Percentiles rank a stretch among this genome's conserved stretches.
Conservation (phyloP, 2,797 vertebrate genomes). For the Delichon dasypus region DNA sequence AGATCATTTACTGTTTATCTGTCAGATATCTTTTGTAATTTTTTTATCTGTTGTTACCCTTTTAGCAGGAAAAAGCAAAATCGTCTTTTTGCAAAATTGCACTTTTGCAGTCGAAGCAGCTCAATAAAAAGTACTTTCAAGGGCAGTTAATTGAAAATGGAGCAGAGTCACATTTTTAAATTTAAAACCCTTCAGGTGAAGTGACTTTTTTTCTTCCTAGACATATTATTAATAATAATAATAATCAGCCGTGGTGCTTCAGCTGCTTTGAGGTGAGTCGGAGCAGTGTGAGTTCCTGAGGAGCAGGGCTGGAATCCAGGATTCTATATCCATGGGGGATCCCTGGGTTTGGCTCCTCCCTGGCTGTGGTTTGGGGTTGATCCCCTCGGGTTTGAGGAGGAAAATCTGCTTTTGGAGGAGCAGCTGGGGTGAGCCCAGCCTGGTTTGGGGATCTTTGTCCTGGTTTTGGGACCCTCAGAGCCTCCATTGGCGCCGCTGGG, state of each 20-base stretch:
- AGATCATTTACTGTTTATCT: background rate
- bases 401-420: background rate
- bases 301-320: background rate
- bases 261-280: background rate
- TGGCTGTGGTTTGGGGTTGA: accelerated
- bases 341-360: background rate
- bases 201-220: background rate
- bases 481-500: background rate
- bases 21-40: background rate
- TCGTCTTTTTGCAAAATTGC: background rate
- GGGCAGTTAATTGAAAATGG: background rate
- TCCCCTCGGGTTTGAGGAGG: background rate
- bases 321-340: accelerated
- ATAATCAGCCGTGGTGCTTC: accelerated
- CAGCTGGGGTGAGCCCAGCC: background rate
- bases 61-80: background rate
- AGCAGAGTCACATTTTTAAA: background rate
- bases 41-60: background rate
- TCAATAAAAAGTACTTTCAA: background rate
- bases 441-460: background rate
- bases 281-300: background rate
- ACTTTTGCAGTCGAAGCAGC: background rate
- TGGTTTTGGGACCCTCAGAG: background rate
- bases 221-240: background rate
- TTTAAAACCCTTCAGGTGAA: background rate